phyloP scores from a whole-genome alignment of 2,797 vertebrate species.

The Darevskia nairensis region DNA sequence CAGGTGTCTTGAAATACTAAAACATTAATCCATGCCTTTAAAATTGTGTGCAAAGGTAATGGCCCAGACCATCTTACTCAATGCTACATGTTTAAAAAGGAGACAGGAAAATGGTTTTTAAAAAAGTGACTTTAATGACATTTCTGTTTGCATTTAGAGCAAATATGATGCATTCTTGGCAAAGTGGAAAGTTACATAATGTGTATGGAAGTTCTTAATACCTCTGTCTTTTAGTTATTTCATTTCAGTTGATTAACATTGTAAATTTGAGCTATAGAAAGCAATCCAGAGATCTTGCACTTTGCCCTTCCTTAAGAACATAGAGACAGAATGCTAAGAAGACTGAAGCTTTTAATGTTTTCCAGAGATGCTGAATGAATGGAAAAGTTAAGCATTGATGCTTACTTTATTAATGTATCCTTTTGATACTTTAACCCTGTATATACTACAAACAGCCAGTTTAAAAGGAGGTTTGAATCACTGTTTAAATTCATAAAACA shows the following conservation, averaged over 20 bases:
- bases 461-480: background rate
- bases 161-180: conserved; percentile 32
- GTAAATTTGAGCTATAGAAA: conserved; percentile 38
- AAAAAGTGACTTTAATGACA: conserved; percentile 13
- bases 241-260: conserved; percentile 41
- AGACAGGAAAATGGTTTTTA: conserved; percentile 24
- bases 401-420: conserved; percentile 47
- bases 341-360: conserved; percentile 28
- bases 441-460: background rate
- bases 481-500: background rate
- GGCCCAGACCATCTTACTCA: background rate
- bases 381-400: conserved; percentile 15
- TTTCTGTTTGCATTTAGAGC: conserved; percentile 35
- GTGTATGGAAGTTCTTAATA: conserved; percentile 38
- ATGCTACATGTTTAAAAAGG: conserved; percentile 10
- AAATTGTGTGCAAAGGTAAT: conserved; percentile 28
- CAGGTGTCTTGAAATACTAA: conserved; percentile 32
- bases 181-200: conserved; percentile 26
- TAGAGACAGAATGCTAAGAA: conserved; percentile 16
- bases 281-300: conserved; percentile 9
- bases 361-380: conserved; percentile 25
- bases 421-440: conserved; percentile 1
- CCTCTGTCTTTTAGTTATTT: conserved; percentile 30
- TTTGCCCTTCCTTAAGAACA: conserved; percentile 37
- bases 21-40: conserved; percentile 31